These are phyloP conservation scores for Scomber scombrus DNA, from an alignment of 2,113 vertebrate species.

Conservation along the genomic window DNA sequence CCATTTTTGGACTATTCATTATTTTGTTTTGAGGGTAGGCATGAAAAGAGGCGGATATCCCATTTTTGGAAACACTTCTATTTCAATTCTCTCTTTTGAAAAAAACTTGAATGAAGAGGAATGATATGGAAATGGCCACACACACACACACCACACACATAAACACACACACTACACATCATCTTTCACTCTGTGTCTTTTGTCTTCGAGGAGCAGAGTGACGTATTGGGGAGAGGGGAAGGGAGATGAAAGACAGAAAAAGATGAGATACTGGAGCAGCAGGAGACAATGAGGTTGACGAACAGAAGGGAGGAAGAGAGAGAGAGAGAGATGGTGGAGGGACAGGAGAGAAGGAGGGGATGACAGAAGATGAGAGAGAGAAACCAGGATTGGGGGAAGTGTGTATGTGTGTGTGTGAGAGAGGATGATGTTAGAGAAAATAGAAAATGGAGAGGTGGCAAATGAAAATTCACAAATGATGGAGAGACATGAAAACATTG, in stretches of 20 bases:
- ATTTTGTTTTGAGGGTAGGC: neutral
- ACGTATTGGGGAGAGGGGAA: neutral
- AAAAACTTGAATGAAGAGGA: slow-evolving; percentile 5
- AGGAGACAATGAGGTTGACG: neutral
- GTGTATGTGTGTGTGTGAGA: neutral
- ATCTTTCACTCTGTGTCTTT: slow-evolving; percentile 1
- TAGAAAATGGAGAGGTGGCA: slow-evolving; percentile 6
- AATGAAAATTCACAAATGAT: slow-evolving; percentile 23
- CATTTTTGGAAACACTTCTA: slow-evolving; percentile 26
- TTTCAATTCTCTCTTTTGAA: slow-evolving; percentile 11
- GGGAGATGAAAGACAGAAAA: slow-evolving; percentile 7
- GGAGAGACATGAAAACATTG: slow-evolving; percentile 9
- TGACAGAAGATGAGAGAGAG: neutral
- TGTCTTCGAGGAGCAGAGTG: slow-evolving; percentile 31
- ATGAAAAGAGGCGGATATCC: neutral
- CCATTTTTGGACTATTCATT: neutral
- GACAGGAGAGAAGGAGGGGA: neutral
- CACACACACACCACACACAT: neutral
- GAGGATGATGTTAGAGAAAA: neutral
- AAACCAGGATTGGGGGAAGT: too few relatives aligned
- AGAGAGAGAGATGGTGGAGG: neutral
- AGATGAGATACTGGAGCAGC: slow-evolving; percentile 42
- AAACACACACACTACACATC: neutral
- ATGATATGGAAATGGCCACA: neutral
- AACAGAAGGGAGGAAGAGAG: neutral